Percentiles rank a stretch among this genome's conserved stretches.
Evolutionary conservation across 1,140 invertebrate genomes (phyloP).

Genomic region (Episyrphus balteatus): DNA sequence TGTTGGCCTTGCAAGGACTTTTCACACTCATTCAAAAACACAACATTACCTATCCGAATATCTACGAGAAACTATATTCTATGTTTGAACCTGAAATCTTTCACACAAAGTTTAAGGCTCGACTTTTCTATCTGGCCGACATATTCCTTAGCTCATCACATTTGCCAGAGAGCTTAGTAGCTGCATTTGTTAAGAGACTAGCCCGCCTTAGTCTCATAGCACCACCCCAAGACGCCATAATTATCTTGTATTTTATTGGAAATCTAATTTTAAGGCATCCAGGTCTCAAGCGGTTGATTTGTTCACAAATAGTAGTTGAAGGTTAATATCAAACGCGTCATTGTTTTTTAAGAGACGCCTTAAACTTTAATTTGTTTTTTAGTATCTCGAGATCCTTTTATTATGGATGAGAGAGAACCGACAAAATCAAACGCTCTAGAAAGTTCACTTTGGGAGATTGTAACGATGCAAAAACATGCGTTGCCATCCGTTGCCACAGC

Average conservation of each 20-base stretch:
- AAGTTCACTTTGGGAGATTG: slow-evolving; percentile 87
- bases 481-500: slow-evolving; percentile 55
- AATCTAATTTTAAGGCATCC: slow-evolving; percentile 83
- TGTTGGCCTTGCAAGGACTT: slow-evolving; percentile 87
- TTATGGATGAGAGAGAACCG: slow-evolving; percentile 69
- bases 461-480: slow-evolving; percentile 62
- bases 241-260: slow-evolving; percentile 72
- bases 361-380: slow-evolving; percentile 8
- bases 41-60: slow-evolving; percentile 92
- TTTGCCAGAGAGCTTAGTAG: slow-evolving; percentile 81
- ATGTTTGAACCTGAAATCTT: slow-evolving; percentile 85
- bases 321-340: slow-evolving; percentile 9
- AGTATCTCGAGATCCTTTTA: slow-evolving; percentile 66
- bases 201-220: slow-evolving; percentile 72
- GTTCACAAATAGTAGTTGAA: slow-evolving; percentile 42
- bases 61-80: slow-evolving; percentile 87
- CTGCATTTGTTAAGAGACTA: slow-evolving; percentile 84
- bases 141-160: slow-evolving; percentile 88
- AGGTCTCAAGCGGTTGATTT: slow-evolving; percentile 65
- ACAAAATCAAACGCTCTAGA: slow-evolving; percentile 64
- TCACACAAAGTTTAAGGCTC: slow-evolving; percentile 76
- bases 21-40: slow-evolving; percentile 82
- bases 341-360: slow-evolving; percentile 3
- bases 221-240: slow-evolving; percentile 63
- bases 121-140: slow-evolving; percentile 77